Base-by-base conservation (phyloP, 2,797 vertebrate genomes). In the Tamandua tetradactyla region DNA sequence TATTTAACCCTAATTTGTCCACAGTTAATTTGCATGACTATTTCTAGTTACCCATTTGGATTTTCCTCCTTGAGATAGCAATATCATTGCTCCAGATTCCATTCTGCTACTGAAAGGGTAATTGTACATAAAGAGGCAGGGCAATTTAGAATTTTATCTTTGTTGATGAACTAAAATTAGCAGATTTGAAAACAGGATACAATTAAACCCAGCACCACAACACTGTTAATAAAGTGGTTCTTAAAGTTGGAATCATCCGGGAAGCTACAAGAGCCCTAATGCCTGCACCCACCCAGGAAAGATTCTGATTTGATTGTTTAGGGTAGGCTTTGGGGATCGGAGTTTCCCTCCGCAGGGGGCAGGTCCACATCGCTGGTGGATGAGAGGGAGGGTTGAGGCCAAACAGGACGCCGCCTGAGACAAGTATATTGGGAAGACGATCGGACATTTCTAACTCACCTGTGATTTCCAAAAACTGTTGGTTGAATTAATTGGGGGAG, bases 1-100 rank as follows among this genome's bases (percentile, higher is more conserved):
- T 84, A 37, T 86, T 94, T 96, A 89, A 86, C 61, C 47, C 15
- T 78, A 89, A 78, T 84, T 89, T 74, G 88, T 55, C 62, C 71
- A 55, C 68, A 71, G 32, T 42, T 17, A 32, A 25, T 68, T 95
- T 85, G 61, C 27, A 32, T 5, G 37, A 76, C 20, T 68, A 80
- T 32, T 85, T 82, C 32, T 80, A 87, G 49, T 90, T 92, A 80
- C 27, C 89, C 3, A 8, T 3, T 23, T 75, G 69, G 20, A 75
- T 78, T 97, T 94, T 75, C 75, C 40, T 92, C 68, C 82, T 59
- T 69, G 64, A 82, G 40, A 93, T 18, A 91, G n/a, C 10, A 42
- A 1, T 92, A 66, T 64, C 4, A 62, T 68, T 49, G 44, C 59
- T 49, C 84, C 88, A 71, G 59, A 86, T 55, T 93, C 18, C 30